Base-by-base conservation (phyloP, 2,888 invertebrate genomes). In the Noctua janthe region DNA sequence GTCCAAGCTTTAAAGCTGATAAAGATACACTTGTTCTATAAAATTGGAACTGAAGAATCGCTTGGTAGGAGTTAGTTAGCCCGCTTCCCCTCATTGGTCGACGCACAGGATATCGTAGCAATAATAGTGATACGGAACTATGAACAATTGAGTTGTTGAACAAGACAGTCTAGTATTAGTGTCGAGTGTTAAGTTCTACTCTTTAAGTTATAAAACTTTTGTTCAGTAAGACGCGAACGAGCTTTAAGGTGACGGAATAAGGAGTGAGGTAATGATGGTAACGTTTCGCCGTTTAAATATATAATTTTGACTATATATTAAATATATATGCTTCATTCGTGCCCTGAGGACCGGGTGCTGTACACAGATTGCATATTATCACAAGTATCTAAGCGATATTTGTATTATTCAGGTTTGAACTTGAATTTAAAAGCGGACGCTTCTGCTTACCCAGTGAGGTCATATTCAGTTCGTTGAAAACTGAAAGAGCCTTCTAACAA, bases 91-190 rank as follows among this genome's bases (percentile, higher is more conserved):
- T 78, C 82, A 82, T 82, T 35, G 87, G 88, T 88, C 86, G 88
- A 85, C 85, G 88, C 87, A 87, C 81, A 76, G 69, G 75, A 84
- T 80, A 82, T 82, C 85, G 82, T 86, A 90, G 90, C 90, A 90
- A 90, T 90, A 90, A 90, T 90, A 90, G 90, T 90, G 90, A 85
- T 89, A 90, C 84, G 88, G 86, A 83, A 78, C 83, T 72, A 76
- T 77, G 74, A 89, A 89, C 89, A 80, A 84, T 83, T 77, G 72
- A 77, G 76, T 80, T 82, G 77, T 84, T 87, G 86, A 81, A 88
- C 83, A 81, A 83, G 85, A 90, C 90, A 85, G 81, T 86, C 84
- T 90, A 90, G 85, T 88, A 80, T 83, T 89, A 90, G 90, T 89
- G 89, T 87, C 54, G 88, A 81, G 89, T 89, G 89, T 87, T 90